phyloP scores from a whole-genome alignment of 2,113 vertebrate genomes.

The Corythaeola cristata region DNA sequence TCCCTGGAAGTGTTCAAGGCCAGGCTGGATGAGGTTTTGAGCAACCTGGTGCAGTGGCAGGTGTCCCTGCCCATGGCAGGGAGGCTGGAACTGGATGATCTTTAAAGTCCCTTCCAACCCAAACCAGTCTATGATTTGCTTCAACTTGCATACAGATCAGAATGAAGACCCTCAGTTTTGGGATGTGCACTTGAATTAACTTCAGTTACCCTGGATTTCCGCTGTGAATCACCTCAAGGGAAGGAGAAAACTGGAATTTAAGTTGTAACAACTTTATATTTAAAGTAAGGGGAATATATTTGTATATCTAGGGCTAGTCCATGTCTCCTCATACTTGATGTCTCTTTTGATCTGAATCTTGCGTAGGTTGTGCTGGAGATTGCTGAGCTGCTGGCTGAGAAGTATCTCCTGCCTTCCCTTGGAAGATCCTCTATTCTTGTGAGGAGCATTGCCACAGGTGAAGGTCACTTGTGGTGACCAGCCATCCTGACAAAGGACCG shows the following conservation, averaged over 20 bases:
- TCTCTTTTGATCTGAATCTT: background rate
- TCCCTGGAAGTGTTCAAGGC: no score
- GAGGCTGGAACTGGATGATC: no score
- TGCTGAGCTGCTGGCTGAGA: background rate
- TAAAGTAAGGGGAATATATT: background rate
- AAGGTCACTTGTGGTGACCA: background rate
- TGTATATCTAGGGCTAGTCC: background rate
- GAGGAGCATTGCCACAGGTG: background rate
- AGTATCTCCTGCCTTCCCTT: background rate
- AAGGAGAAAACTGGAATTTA: background rate
- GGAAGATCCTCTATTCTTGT: background rate
- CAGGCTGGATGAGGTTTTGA: no score
- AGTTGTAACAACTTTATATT: fast-evolving
- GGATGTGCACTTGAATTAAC: background rate
- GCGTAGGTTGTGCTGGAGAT: background rate
- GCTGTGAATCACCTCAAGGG: background rate
- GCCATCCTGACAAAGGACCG: background rate
- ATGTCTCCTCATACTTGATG: background rate
- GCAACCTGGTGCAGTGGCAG: no score
- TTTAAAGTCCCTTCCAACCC: no score
- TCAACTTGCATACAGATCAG: background rate
- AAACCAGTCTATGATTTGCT: background rate
- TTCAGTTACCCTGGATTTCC: background rate
- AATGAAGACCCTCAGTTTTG: background rate
- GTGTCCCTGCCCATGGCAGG: no score